Evolutionary conservation across 2,797 vertebrate species (phyloP).

Genomic region (Tamandua tetradactyla): DNA sequence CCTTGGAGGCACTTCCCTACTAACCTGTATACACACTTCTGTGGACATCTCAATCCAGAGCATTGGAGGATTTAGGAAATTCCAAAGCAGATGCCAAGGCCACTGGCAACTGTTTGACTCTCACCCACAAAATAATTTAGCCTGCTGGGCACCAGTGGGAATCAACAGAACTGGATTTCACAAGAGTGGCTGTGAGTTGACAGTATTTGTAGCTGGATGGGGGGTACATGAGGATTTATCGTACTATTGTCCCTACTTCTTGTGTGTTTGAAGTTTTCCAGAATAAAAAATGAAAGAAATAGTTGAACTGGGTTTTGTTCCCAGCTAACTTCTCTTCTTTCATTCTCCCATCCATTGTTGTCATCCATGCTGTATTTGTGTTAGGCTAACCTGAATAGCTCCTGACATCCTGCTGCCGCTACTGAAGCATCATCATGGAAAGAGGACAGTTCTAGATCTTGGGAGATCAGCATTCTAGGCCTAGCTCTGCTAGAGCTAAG

Average conservation of each 20-base stretch:
- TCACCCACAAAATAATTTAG: not conserved
- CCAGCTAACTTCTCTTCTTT: not conserved
- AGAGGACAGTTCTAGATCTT: not conserved
- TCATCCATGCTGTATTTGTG: not conserved
- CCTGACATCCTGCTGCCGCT: not conserved
- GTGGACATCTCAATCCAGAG: not conserved
- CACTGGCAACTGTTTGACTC: not conserved
- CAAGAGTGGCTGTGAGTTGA: not conserved
- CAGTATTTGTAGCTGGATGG: not conserved
- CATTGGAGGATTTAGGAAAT: not conserved
- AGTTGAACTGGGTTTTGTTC: not conserved
- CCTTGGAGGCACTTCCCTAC: not conserved
- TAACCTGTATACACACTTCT: not conserved
- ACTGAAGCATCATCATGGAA: not conserved
- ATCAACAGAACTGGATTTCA: slow-evolving; percentile 4
- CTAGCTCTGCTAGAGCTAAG: not conserved
- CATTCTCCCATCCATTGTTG: not conserved
- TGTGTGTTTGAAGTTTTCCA: slow-evolving; percentile 8
- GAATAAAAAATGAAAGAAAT: not conserved
- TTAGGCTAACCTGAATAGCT: not conserved
- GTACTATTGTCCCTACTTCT: not conserved
- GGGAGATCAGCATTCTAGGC: not conserved
- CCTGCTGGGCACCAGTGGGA: not conserved
- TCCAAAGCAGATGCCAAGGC: not conserved
- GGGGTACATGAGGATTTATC: not conserved